These are phyloP conservation scores for Galagoides demidoff DNA, from an alignment of 2,797 vertebrate genomes.

Conservation along the genomic window DNA sequence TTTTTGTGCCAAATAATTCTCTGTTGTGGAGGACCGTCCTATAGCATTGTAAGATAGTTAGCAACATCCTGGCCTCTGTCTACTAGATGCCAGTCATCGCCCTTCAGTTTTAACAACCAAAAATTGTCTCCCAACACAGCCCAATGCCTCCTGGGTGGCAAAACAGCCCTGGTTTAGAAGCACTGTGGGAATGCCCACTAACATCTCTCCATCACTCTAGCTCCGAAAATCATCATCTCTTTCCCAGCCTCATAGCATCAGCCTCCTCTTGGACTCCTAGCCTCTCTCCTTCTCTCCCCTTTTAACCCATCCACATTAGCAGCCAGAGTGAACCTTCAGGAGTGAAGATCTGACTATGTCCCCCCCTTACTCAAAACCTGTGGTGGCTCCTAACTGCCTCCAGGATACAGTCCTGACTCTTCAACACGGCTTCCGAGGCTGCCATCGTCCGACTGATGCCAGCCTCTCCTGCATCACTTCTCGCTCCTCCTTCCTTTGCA, in stretches of 20 bases:
- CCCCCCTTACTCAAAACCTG: background rate
- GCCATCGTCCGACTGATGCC: background rate
- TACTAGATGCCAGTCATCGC: background rate
- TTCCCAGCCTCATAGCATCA: background rate
- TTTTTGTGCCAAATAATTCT: background rate
- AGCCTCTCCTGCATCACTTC: background rate
- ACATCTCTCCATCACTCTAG: background rate
- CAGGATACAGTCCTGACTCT: background rate
- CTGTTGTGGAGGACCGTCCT: background rate
- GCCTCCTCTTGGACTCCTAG: background rate
- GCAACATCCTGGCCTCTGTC: background rate
- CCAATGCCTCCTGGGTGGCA: background rate
- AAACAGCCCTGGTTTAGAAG: background rate
- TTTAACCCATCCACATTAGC: background rate
- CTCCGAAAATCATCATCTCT: background rate
- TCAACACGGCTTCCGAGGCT: background rate
- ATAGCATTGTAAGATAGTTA: background rate
- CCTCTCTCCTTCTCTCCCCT: background rate
- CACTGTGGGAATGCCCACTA: background rate
- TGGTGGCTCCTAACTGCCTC: background rate
- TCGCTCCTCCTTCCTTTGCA: constrained; percentile 11
- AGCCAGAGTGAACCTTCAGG: constrained; percentile 4
- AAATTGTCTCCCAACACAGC: background rate
- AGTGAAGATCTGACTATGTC: background rate
- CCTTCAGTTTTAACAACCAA: background rate